Percentiles rank a stretch among this genome's conserved stretches.
These are phyloP conservation scores for Pantelozetes paolii DNA, from an alignment of 2,888 invertebrate species.

Conservation along the genomic window DNA sequence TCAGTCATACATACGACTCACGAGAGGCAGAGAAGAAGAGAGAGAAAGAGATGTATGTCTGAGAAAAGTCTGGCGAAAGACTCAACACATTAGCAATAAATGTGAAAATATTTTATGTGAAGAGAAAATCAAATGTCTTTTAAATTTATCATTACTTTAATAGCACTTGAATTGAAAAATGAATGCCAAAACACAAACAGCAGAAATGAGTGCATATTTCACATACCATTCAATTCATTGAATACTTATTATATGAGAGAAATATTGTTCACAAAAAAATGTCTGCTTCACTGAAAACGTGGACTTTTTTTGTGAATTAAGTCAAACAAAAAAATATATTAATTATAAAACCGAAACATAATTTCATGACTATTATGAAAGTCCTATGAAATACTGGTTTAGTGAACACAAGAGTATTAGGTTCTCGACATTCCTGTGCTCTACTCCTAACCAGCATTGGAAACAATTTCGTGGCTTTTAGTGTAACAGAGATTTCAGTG, in stretches of 20 bases:
- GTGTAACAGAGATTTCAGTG: not conserved
- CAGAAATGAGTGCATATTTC: constrained; percentile 22
- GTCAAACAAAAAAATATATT: no score
- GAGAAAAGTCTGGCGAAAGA: not conserved
- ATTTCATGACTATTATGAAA: no score
- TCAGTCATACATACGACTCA: not conserved
- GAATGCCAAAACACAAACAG: not conserved
- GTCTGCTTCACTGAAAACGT: no score
- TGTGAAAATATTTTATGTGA: not conserved
- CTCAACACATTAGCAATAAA: not conserved
- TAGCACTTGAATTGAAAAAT: not conserved
- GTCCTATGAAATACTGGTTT: no score
- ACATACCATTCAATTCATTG: not conserved
- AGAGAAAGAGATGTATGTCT: not conserved
- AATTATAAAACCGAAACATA: not conserved
- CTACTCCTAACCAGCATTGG: not conserved
- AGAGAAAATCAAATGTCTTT: not conserved
- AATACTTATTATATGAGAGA: no score
- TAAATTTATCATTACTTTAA: constrained; percentile 3
- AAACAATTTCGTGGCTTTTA: not conserved
- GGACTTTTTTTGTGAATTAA: no score
- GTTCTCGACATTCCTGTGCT: not conserved
- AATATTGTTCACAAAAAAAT: no score
- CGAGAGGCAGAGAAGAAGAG: not conserved
- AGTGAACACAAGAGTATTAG: no score